These are phyloP conservation scores for Dicyrtomina minuta DNA, from an alignment of 2,888 invertebrate genomes.

Conservation along the genomic window DNA sequence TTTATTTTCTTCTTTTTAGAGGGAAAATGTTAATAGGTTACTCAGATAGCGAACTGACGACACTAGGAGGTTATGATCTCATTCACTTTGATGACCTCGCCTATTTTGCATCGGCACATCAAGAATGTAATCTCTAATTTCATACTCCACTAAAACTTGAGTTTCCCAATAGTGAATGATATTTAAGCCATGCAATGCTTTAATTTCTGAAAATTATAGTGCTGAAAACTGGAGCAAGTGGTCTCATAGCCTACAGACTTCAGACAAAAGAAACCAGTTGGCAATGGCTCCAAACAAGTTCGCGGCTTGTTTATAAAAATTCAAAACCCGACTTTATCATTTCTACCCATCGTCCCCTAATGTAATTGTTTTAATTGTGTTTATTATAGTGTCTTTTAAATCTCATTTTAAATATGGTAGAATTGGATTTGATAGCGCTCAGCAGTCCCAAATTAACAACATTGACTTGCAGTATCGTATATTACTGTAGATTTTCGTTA, in stretches of 20 bases:
- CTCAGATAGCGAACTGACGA: slow-evolving; percentile 84
- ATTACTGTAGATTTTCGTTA: no score
- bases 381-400: neutral
- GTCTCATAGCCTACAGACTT: slow-evolving; percentile 97
- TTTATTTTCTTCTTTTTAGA: slow-evolving; percentile 64
- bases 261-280: slow-evolving; percentile 91
- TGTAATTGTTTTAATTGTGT: slow-evolving; percentile 68
- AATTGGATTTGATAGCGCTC: no score
- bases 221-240: slow-evolving; percentile 97
- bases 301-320: slow-evolving; percentile 96
- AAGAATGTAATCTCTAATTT: slow-evolving; percentile 80
- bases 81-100: slow-evolving; percentile 97
- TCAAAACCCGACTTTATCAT: slow-evolving; percentile 99
- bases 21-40: slow-evolving; percentile 94
- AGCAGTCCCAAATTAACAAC: no score
- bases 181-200: neutral
- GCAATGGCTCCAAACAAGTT: slow-evolving; percentile 98
- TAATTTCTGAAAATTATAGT: slow-evolving; percentile 64
- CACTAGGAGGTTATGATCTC: slow-evolving; percentile 94
- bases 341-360: slow-evolving; percentile 95
- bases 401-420: no score
- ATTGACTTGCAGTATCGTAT: no score
- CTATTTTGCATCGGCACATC: slow-evolving; percentile 97
- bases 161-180: neutral
- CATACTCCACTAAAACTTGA: neutral